Conservation (phyloP, 2,888 invertebrate genomes). For the Thalpophila matura region DNA sequence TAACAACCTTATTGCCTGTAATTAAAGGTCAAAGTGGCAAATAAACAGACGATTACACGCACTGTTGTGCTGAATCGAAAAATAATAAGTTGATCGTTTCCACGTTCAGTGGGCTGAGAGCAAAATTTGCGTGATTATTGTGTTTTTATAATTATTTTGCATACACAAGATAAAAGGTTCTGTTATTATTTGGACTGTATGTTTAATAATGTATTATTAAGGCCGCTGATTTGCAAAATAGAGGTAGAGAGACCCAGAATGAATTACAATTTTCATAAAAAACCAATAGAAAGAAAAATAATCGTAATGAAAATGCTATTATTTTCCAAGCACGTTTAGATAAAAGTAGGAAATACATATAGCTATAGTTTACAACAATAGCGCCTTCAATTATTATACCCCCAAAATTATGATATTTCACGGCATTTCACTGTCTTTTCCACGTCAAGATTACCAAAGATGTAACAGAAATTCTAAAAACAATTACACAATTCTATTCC, state of each 20-base stretch:
- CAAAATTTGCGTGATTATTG: conserved; percentile 52
- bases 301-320: background rate
- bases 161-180: conserved; percentile 47
- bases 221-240: background rate
- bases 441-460: conserved; percentile 9
- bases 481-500: conserved; percentile 46
- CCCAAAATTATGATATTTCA: no score
- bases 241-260: no score
- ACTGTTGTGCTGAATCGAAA: conserved; percentile 67
- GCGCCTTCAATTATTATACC: no score
- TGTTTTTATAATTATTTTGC: conserved; percentile 58
- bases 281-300: background rate
- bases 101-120: conserved; percentile 60
- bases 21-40: conserved; percentile 52
- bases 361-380: no score
- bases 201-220: conserved; percentile 2
- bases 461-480: conserved; percentile 17
- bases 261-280: background rate
- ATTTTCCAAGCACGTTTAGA: background rate
- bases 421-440: background rate
- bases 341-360: no score
- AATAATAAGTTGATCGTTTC: conserved; percentile 68
- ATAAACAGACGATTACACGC: conserved; percentile 56
- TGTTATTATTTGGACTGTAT: conserved; percentile 38
- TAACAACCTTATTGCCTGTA: conserved; percentile 47